Evolutionary conservation across 2,888 invertebrate species (phyloP).

Genomic region (Corythucha ciliata): DNA sequence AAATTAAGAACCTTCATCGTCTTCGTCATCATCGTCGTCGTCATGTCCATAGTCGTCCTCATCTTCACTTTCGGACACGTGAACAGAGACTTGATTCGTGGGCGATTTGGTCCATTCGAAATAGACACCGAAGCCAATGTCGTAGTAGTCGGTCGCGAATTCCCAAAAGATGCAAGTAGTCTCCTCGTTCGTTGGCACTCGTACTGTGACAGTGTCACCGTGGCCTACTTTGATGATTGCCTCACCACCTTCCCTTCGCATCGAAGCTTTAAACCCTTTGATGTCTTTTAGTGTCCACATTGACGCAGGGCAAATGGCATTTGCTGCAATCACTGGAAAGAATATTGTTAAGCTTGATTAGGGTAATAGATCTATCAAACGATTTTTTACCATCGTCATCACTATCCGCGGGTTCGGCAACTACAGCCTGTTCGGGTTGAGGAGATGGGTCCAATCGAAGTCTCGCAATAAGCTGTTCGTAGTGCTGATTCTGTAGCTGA

Average conservation of each 20-base stretch:
- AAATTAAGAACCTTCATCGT: constrained; percentile 44
- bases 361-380: background rate
- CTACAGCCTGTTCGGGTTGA: too few species aligned
- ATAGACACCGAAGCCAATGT: constrained; percentile 94
- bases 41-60: constrained; percentile 67
- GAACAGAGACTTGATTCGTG: constrained; percentile 74
- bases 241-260: constrained; percentile 69
- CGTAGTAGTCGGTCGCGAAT: constrained; percentile 96
- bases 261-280: constrained; percentile 79
- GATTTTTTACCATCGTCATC: constrained; percentile 34
- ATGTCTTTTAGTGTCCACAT: constrained; percentile 95
- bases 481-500: constrained; percentile 97
- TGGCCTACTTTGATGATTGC: constrained; percentile 88
- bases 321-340: constrained; percentile 34
- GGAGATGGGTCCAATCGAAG: constrained; percentile 46
- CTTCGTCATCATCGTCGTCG: constrained; percentile 51
- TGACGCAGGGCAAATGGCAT: constrained; percentile 58
- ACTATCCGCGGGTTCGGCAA: constrained; percentile 33
- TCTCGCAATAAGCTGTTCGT: constrained; percentile 94
- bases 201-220: constrained; percentile 91
- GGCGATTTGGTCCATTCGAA: constrained; percentile 95
- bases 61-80: constrained; percentile 91
- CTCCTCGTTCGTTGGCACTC: constrained; percentile 92
- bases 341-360: background rate
- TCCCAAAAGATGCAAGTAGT: constrained; percentile 96